A percentile compares a stretch with the other conserved stretches of the same genome.
These are phyloP conservation scores for Eudemis profundana DNA, from an alignment of 2,888 invertebrate species.

Conservation along the genomic window DNA sequence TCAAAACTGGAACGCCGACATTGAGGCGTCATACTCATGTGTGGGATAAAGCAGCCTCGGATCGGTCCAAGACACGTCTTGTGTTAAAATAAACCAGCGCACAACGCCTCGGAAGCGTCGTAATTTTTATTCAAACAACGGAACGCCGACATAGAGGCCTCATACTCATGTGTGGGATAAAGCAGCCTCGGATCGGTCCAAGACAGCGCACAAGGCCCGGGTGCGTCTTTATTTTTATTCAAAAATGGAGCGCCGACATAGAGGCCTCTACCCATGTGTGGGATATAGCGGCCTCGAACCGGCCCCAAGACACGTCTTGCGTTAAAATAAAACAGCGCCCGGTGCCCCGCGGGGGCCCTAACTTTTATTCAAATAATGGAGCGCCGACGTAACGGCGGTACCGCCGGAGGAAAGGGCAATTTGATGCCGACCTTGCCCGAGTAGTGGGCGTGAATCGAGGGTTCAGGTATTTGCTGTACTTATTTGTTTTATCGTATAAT, in stretches of 20 bases:
- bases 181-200: too few relatives aligned
- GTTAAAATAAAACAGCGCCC: neutral
- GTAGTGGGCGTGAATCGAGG: neutral
- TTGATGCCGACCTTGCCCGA: neutral
- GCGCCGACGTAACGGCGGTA: slow-evolving; percentile 3
- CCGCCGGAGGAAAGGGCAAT: slow-evolving; percentile 8
- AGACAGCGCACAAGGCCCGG: too few relatives aligned
- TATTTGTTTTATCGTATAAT: neutral
- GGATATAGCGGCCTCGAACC: neutral
- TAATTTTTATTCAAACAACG: slow-evolving; percentile 31
- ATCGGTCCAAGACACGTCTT: neutral
- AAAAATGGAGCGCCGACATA: too few relatives aligned
- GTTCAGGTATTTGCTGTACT: neutral
- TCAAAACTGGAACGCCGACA: too few relatives aligned
- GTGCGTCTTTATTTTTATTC: too few relatives aligned
- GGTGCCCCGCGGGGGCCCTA: slow-evolving; percentile 6
- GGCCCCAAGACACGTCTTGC: neutral
- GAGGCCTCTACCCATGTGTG: neutral
- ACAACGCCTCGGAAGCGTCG: neutral
- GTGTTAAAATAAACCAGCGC: neutral
- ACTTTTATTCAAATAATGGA: slow-evolving; percentile 32
- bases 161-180: too few relatives aligned
- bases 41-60: neutral
- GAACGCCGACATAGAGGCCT: slow-evolving; percentile 1
- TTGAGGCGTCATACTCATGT: too few relatives aligned